Conservation (phyloP, 2,888 invertebrate genomes). For the Eupithecia tripunctaria region DNA sequence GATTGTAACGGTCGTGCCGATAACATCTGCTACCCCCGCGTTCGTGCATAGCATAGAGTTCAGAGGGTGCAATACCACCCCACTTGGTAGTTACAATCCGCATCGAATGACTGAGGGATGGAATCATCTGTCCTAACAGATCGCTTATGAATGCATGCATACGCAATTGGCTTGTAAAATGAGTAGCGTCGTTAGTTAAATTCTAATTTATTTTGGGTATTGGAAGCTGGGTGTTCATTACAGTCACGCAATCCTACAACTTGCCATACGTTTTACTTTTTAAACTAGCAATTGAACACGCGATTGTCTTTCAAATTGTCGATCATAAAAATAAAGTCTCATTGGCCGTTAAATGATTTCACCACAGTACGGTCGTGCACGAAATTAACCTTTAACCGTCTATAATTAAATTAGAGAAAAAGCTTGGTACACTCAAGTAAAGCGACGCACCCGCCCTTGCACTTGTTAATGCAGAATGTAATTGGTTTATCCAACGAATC, state of each 20-base stretch:
- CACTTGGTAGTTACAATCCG: conserved; percentile 50
- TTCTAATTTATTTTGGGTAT: conserved; percentile 24
- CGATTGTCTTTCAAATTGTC: conserved; percentile 5
- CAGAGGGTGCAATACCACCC: conserved; percentile 46
- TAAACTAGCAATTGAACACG: conserved; percentile 28
- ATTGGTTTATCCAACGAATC: conserved; percentile 65
- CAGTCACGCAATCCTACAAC: conserved; percentile 29
- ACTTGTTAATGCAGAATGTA: conserved; percentile 71
- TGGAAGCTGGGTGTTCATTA: conserved; percentile 6
- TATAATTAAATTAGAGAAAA: conserved; percentile 43
- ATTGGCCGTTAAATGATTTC: conserved; percentile 19
- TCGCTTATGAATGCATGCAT: conserved; percentile 41
- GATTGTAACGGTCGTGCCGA: conserved; percentile 75
- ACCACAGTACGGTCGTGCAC: conserved; percentile 26
- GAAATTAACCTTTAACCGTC: conserved; percentile 37
- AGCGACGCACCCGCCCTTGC: conserved; percentile 54
- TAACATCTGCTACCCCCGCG: conserved; percentile 74
- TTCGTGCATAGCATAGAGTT: conserved; percentile 48
- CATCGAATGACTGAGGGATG: conserved; percentile 60
- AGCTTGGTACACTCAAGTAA: conserved; percentile 43
- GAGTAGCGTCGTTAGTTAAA: conserved; percentile 48
- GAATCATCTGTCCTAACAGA: conserved; percentile 59
- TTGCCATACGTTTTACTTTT: conserved; percentile 15
- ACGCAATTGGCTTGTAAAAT: conserved; percentile 48
- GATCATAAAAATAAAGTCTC: conserved; percentile 10